Evolutionary conservation across 2,888 invertebrate genomes (phyloP).

Genomic region (Frankliniella intonsa): DNA sequence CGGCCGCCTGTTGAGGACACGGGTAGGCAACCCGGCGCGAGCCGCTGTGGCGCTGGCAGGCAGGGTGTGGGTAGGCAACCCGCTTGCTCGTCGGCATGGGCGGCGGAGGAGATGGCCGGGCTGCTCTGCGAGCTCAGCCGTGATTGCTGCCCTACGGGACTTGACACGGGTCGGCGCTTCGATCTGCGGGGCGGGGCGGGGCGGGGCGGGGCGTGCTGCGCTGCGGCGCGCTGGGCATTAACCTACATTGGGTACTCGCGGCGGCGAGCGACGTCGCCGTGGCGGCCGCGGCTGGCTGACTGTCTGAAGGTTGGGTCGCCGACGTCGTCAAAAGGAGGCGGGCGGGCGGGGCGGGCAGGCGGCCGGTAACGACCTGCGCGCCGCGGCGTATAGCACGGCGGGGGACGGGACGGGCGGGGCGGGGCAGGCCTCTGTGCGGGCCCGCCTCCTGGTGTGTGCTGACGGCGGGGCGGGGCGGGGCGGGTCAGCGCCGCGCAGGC

Average conservation of each 20-base stretch:
- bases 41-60: too few species aligned
- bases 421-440: too few species aligned
- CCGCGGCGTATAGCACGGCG: too few species aligned
- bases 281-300: background rate
- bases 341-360: background rate
- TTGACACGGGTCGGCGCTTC: background rate
- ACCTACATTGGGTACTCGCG: conserved; percentile 14
- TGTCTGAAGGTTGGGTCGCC: background rate
- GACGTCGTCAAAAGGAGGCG: background rate
- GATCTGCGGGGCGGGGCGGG: background rate
- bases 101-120: background rate
- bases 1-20: background rate
- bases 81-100: background rate
- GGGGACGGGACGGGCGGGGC: too few species aligned
- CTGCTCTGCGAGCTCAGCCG: background rate
- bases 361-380: background rate
- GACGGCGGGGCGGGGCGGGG: background rate
- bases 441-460: background rate
- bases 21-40: background rate
- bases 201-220: background rate
- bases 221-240: background rate
- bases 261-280: background rate
- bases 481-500: background rate
- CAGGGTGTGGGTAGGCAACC: too few species aligned
- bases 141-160: too few species aligned